Evolutionary conservation across 2,113 vertebrate genomes (phyloP), one percentile per base, ranked within the genome.

Genomic region (Penelope pileata): DNA sequence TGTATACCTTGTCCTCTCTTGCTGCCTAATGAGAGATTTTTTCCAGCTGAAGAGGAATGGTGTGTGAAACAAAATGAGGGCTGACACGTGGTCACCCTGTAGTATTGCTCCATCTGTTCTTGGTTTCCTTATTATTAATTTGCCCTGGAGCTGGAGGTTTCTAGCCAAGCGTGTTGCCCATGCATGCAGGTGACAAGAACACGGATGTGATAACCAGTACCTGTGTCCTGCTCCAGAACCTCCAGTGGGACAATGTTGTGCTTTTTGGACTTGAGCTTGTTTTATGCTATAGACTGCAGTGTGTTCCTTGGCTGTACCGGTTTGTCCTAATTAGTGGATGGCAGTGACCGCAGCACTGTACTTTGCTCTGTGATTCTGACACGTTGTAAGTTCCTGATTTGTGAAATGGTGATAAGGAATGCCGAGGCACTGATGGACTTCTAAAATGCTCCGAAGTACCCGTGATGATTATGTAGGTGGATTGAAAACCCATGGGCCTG

Each of bases 161-260:
- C 36, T 60, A 24, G 53, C 34, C 4, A 14, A 42, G 45, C 58
- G 16, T 32, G 5, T 32, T 38, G 19, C 43, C 56, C 8, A 0
- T 38, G 38, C 22, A 2, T 26, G 32, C 0, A 0, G n/a, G 32
- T 38, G 54, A 19, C 24, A 27, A 15, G 62, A 75, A 40, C 63
- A 4, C 18, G 36, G 19, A 1, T 48, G 27, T 21, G 36, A 70
- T 48, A 30, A 26, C 24, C 8, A 7, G 51, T 24, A 29, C 24
- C 15, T 18, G 50, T n/a, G 8, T 26, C 14, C 38, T 50, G 38
- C 85, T 64, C 22, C n/a, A 70, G 50, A 81, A 8, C 27, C 60
- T 43, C 3, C 10, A 40, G 13, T 24, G 6, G 68, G 23, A 38
- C 2, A 14, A 21, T 4, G 22, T 22, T 51, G 5, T 76, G 11